Conservation (phyloP, 2,113 vertebrate genomes). For the Notothenia coriiceps region DNA sequence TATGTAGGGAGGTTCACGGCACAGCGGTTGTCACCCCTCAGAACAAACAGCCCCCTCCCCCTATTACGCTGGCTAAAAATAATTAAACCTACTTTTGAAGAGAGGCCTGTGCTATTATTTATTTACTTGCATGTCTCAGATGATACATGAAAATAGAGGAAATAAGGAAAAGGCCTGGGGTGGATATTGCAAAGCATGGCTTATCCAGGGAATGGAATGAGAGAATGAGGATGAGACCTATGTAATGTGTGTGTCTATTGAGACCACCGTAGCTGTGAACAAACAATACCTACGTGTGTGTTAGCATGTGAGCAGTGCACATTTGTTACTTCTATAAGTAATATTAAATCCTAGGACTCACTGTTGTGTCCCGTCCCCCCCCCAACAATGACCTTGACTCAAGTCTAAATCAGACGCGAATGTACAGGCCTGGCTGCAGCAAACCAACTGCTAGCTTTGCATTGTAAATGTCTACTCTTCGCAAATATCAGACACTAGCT, state of each 20-base stretch:
- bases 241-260: background rate
- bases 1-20: conserved; percentile 40
- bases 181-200: conserved; percentile 30
- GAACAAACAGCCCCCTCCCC: background rate
- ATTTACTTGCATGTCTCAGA: conserved; percentile 65
- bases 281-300: background rate
- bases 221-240: conserved; percentile 25
- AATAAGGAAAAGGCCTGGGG: conserved; percentile 1
- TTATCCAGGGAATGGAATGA: conserved; percentile 52
- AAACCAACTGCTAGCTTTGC: conserved; percentile 19
- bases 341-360: background rate
- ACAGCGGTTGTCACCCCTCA: conserved; percentile 49
- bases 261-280: background rate
- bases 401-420: conserved; percentile 10
- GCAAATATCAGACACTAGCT: background rate
- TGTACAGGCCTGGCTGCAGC: background rate
- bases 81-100: conserved; percentile 70
- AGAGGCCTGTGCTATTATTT: conserved; percentile 38
- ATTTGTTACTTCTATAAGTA: conserved; percentile 34
- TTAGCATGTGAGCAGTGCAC: background rate
- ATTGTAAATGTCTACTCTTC: conserved; percentile 7
- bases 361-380: background rate
- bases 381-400: conserved; percentile 16
- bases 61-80: conserved; percentile 49
- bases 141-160: conserved; percentile 38